Conservation (phyloP, 2,113 vertebrate genomes). For the Brienomyrus brachyistius region DNA sequence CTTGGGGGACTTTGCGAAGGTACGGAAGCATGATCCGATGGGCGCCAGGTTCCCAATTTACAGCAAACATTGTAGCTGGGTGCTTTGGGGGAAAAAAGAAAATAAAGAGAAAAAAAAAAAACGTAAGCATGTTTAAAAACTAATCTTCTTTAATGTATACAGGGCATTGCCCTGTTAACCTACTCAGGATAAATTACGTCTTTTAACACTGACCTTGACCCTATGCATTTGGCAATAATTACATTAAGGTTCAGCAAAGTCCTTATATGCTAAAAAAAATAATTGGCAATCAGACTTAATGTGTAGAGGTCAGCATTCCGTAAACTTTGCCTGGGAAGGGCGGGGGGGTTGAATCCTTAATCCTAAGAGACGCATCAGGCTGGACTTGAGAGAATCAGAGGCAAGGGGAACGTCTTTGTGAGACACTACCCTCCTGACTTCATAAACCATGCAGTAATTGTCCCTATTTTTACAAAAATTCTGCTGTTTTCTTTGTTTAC, state of each 20-base stretch:
- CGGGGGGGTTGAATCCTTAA: not conserved
- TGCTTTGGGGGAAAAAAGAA: conserved; percentile 4
- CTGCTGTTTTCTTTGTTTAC: conserved; percentile 23
- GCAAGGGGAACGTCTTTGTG: not conserved
- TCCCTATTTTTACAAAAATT: conserved; percentile 47
- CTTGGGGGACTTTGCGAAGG: conserved; percentile 44
- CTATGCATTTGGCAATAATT: conserved; percentile 27
- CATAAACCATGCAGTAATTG: conserved; percentile 11
- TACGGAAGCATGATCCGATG: conserved; percentile 36
- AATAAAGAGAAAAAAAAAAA: conserved; percentile 44
- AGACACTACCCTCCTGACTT: not conserved
- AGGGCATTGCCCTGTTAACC: conserved; percentile 45
- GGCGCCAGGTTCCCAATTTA: conserved; percentile 32
- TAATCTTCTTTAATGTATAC: conserved; percentile 52
- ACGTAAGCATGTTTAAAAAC: conserved; percentile 42
- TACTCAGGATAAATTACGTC: conserved; percentile 51
- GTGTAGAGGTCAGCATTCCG: conserved; percentile 33
- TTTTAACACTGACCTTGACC: conserved; percentile 41
- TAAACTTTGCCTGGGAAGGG: conserved; percentile 45
- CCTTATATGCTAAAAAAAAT: conserved; percentile 34
- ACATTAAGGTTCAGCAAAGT: conserved; percentile 47
- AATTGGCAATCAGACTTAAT: conserved; percentile 44
- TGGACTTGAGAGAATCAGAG: not conserved
- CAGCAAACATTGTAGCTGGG: conserved; percentile 30
- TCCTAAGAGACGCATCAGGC: not conserved